Conservation (phyloP, 2,113 vertebrate genomes). For the Lonchura striata region DNA sequence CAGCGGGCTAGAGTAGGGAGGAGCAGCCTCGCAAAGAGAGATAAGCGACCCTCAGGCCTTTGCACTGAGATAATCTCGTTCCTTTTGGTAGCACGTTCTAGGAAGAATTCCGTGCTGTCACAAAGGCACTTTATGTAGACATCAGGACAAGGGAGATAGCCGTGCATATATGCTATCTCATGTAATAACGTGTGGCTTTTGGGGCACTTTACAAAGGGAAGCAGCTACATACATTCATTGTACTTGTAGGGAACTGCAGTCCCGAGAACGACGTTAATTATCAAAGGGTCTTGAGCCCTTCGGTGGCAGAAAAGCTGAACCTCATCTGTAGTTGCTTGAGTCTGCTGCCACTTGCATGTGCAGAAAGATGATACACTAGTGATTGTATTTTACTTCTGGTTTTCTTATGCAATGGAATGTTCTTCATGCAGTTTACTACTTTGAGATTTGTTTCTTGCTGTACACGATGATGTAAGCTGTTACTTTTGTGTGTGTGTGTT, state of each 20-base stretch:
- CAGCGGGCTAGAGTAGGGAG: not conserved
- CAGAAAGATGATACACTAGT: not conserved
- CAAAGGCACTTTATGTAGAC: accelerated
- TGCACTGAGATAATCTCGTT: not conserved
- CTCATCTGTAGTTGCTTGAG: not conserved
- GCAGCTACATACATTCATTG: accelerated
- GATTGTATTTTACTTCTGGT: not conserved
- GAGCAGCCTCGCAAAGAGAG: not conserved
- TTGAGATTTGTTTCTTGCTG: not conserved
- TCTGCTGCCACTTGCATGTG: not conserved
- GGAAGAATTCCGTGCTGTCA: not conserved
- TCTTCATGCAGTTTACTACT: not conserved
- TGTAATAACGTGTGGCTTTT: not conserved
- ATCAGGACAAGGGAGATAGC: not conserved
- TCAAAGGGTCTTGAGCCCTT: not conserved
- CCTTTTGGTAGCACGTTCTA: not conserved
- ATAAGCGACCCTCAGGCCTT: not conserved
- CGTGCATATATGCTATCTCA: accelerated
- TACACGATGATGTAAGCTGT: accelerated
- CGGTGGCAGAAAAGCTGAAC: not conserved
- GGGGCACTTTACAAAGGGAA: not conserved
- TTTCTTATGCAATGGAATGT: accelerated
- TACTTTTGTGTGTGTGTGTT: not conserved
- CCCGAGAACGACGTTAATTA: not conserved
- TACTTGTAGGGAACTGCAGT: not conserved